A percentile compares a stretch with the other conserved stretches of the same genome.
These are phyloP conservation scores for Tuberolachnus salignus DNA, from an alignment of 2,888 invertebrate genomes.

Conservation along the genomic window DNA sequence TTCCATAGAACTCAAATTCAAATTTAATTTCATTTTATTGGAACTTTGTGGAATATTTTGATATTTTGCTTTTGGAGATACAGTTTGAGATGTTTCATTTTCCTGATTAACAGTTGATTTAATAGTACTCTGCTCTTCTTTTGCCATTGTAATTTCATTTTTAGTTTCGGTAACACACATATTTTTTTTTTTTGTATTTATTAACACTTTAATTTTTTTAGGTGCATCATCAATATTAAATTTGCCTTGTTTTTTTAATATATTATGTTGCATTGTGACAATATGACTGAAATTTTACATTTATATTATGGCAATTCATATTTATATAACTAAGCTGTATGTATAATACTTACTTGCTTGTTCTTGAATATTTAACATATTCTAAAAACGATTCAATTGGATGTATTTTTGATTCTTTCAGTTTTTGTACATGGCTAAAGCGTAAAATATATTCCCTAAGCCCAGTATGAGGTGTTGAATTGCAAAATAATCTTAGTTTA, in stretches of 20 bases:
- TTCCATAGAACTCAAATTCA: too few species aligned
- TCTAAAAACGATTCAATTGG: slow-evolving; percentile 44
- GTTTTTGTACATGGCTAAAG: slow-evolving; percentile 7
- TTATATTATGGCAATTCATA: neutral
- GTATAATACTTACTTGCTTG: slow-evolving; percentile 1
- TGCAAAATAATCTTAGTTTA: slow-evolving; percentile 29
- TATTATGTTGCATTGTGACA: slow-evolving; percentile 14
- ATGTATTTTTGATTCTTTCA: slow-evolving; percentile 34
- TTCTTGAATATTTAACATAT: slow-evolving; percentile 45
- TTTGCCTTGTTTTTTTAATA: slow-evolving; percentile 7
- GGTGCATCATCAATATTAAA: neutral
- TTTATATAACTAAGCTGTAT: too few species aligned
- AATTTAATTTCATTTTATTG: too few species aligned
- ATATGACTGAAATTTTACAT: slow-evolving; percentile 33
- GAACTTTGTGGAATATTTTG: too few species aligned
- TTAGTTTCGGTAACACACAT: neutral
- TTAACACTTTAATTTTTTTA: slow-evolving; percentile 3
- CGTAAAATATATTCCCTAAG: slow-evolving; percentile 39
- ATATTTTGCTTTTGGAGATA: too few species aligned
- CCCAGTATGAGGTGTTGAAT: neutral
- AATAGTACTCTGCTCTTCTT: neutral
- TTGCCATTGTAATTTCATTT: neutral
- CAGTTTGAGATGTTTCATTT: too few species aligned
- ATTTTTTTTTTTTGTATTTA: neutral
- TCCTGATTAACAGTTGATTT: neutral